Evolutionary conservation across 1,140 invertebrate species (phyloP), one percentile per base, ranked within the genome.

Genomic region (Eubasilissa regina): DNA sequence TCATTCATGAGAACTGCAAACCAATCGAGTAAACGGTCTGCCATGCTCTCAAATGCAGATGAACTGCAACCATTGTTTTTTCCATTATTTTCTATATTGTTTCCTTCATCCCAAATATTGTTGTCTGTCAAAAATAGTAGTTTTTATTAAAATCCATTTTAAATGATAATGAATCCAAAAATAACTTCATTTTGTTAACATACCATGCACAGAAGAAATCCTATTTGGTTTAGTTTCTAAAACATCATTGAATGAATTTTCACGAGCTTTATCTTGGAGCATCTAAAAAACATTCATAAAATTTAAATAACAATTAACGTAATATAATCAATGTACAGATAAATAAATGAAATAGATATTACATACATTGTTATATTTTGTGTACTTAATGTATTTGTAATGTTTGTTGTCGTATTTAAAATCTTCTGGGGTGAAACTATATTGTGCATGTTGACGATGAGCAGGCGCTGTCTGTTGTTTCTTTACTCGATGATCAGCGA

Each of bases 1-100:
- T 97, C 95, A 47, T 94, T 92, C 95, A 97, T 97, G 55, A 97
- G 93, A 68, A 97, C 95, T 3, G 95, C 95, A 87, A 98, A 98
- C 96, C 96, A 97, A 89, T 97, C 96, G n/a, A 97, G 88, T 73
- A 97, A 89, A 4, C 96, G 92, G 89, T 97, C 94, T 9, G 96
- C 96, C 93, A 97, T 97, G 17, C 93, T 92, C 81, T 96, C 94
- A 79, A 96, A 89, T 60, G 95, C 94, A 74, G 92, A 90, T 35
- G 91, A 88, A 15, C 85, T 84, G 85, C 91, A 91, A 7, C 84
- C 85, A 81, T 88, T 88, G 0, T 81, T 73, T 77, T 81, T 74
- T 44, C 68, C 80, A 8, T 73, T 15, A 44, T 84, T 82, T 43
- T 80, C 81, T 11, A 15, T 55, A 55, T 74, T 83, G 43, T 76